Evolutionary conservation across 1,140 invertebrate genomes (phyloP), one percentile per base, ranked within the genome.

Genomic region (Archivesica marissinica): DNA sequence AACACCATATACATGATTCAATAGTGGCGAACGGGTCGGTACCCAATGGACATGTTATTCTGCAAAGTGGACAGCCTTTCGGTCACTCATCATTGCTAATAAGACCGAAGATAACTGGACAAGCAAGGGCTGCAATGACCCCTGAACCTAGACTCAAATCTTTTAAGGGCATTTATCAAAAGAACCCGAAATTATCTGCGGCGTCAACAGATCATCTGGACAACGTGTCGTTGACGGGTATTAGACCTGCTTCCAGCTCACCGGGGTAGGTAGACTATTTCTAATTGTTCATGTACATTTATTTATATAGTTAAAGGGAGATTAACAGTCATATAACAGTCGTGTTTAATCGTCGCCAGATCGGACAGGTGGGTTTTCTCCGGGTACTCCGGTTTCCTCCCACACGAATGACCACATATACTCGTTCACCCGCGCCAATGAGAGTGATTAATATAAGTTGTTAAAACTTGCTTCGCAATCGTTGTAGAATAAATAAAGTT

Each of bases 161-260:
- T n/a, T 38, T 61, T 13, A 44, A 35, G 23, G 64, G 80, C 2
- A 74, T 83, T 23, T 83, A 83, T 38, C 64, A 83, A 56, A 83
- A 83, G 54, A 83, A 83, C 38, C 80, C 80, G n/a, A 83, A 59
- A 83, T 33, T 83, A 20, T 75, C 68, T 0, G 30, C 66, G 0
- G 44, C 50, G n/a, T 83, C 80, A 7, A 83, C 80, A 25, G 80
- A 83, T 17, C 80, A 83, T 38, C 25, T 83, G 23, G 80, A 83
- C 44, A 83, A 74, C 38, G 47, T 83, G 6, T 83, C 80, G 9
- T 25, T 83, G 17, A 59, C 28, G 9, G 80, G 80, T n/a, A 39
- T 39, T 33, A 83, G 30, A 59, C 20, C 30, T 44, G 1, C 52
- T 15, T 6, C n/a, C 20, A 47, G 9, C 3, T 38, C 47, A 17